Conservation (phyloP, 2,113 vertebrate species). For the Trochalopteron elliotii region DNA sequence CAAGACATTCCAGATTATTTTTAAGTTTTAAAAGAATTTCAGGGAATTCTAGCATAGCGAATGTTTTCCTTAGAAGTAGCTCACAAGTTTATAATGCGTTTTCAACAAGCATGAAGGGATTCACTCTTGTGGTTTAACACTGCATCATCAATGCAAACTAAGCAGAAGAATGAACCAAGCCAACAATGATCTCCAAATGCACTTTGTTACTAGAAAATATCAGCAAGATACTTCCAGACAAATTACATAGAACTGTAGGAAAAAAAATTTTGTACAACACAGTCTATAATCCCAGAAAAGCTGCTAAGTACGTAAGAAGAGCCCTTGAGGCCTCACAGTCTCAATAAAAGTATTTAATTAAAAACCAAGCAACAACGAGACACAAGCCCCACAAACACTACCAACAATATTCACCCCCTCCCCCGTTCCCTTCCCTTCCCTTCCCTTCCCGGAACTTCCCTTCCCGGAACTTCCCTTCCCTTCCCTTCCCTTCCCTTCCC, state of each 20-base stretch:
- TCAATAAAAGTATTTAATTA: not conserved
- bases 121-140: not conserved
- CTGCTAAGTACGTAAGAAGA: not conserved
- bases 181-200: not conserved
- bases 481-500: no score
- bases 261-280: not conserved
- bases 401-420: no score
- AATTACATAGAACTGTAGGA: not conserved
- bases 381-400: no score
- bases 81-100: not conserved
- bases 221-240: not conserved
- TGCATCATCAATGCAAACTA: not conserved
- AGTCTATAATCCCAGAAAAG: not conserved
- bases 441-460: no score
- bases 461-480: no score
- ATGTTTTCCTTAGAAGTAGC: not conserved
- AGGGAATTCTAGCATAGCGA: not conserved
- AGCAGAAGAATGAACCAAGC: not conserved
- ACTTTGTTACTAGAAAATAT: not conserved
- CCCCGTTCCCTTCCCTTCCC: no score
- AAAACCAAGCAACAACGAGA: no score
- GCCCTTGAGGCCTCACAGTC: not conserved
- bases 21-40: not conserved
- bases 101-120: not conserved
- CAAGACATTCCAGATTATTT: not conserved